These are phyloP conservation scores for Cephus nigrinus DNA, from an alignment of 2,888 invertebrate species.

Conservation along the genomic window DNA sequence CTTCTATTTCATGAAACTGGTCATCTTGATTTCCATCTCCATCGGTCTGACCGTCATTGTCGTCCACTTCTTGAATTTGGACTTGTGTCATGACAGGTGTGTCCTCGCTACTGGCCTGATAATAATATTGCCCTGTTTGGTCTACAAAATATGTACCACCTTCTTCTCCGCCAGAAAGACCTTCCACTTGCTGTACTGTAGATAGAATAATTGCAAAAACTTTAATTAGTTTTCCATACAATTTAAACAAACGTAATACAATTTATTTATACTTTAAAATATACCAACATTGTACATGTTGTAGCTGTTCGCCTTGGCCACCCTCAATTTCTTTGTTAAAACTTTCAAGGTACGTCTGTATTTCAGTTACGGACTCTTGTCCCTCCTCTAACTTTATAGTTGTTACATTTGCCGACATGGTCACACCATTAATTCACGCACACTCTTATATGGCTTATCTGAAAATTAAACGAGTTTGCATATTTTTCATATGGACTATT, in stretches of 20 bases:
- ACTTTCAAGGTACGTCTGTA: conserved; percentile 84
- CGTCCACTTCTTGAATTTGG: conserved; percentile 66
- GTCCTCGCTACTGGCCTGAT: conserved; percentile 76
- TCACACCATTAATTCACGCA: conserved; percentile 38
- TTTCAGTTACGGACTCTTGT: conserved; percentile 74
- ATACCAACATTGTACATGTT: conserved; percentile 62
- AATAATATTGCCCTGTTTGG: conserved; percentile 85
- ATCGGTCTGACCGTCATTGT: conserved; percentile 54
- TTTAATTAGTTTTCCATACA: not conserved
- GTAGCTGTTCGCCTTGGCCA: conserved; percentile 66
- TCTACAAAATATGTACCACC: conserved; percentile 85
- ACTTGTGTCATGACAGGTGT: conserved; percentile 76
- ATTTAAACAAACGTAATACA: not conserved
- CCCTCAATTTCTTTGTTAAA: conserved; percentile 85
- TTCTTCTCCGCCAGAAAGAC: conserved; percentile 68
- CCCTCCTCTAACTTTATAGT: conserved; percentile 62
- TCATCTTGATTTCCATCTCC: conserved; percentile 61
- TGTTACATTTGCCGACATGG: conserved; percentile 60
- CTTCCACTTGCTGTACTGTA: conserved; percentile 64
- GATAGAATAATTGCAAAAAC: not conserved
- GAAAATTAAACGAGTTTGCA: not conserved
- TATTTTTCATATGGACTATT: not conserved
- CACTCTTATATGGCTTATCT: not conserved
- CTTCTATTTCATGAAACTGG: conserved; percentile 64
- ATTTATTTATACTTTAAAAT: not conserved